phyloP scores from a whole-genome alignment of 2,797 vertebrate genomes.

The Cetoscarus ocellatus region DNA sequence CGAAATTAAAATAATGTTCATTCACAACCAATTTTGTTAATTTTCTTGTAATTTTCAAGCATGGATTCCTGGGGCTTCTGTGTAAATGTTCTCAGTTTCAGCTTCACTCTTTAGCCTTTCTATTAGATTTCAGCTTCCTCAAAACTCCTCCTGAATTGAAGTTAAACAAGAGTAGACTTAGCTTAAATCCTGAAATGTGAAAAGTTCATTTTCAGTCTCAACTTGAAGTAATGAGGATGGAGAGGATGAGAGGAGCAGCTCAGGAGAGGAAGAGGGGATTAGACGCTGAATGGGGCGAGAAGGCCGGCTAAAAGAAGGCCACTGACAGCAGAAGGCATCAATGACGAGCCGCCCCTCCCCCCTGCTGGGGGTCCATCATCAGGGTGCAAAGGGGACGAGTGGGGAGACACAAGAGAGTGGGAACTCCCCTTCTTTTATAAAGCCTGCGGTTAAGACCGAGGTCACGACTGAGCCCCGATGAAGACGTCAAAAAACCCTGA shows the following conservation, averaged over 20 bases:
- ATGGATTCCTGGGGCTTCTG: background rate
- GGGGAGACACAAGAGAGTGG: conserved; percentile 73
- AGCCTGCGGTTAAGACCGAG: conserved; percentile 76
- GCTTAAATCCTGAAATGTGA: conserved; percentile 53
- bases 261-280: conserved; percentile 79
- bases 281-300: conserved; percentile 71
- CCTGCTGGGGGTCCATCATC: conserved; percentile 50
- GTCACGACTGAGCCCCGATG: conserved; percentile 92
- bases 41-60: background rate
- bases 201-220: conserved; percentile 70
- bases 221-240: conserved; percentile 61
- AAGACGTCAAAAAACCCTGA: conserved; percentile 90
- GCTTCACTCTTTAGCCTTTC: background rate
- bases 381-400: conserved; percentile 71
- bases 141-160: conserved; percentile 16
- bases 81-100: background rate
- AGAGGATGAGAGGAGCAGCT: conserved; percentile 65
- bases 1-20: too few species aligned
- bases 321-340: conserved; percentile 82
- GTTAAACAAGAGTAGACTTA: conserved; percentile 37
- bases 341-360: conserved; percentile 71
- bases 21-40: too few species aligned
- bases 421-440: conserved; percentile 71
- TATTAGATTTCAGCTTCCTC: conserved; percentile 13
- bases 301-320: conserved; percentile 70